Evolutionary conservation across 2,797 vertebrate genomes (phyloP).

Genomic region (Myotis pilosus): DNA sequence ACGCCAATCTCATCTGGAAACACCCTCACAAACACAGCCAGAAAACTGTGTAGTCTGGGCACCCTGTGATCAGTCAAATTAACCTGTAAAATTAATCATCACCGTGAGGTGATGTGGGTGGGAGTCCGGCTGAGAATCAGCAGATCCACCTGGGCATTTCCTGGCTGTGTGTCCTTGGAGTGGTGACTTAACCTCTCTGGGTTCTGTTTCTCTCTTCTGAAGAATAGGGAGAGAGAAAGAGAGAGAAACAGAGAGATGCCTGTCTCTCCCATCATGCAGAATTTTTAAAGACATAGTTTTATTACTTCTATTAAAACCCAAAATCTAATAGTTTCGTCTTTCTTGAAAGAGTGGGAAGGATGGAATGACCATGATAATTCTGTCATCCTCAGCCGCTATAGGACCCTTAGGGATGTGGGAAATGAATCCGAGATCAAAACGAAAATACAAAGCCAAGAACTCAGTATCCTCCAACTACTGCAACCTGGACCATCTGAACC

Average conservation of each 20-base stretch:
- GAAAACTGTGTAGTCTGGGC: neutral
- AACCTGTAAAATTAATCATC: neutral
- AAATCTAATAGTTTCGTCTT: neutral
- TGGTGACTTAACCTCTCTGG: neutral
- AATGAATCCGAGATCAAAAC: constrained; percentile 76
- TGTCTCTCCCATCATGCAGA: neutral
- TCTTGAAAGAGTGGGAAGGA: neutral
- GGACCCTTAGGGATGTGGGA: constrained; percentile 77
- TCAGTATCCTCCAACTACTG: neutral
- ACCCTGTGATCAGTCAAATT: neutral
- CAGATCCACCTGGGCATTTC: neutral
- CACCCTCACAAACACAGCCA: neutral
- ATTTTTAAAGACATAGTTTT: neutral
- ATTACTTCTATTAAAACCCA: constrained; percentile 23
- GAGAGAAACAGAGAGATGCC: neutral
- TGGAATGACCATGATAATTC: neutral
- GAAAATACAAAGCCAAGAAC: rapidly evolving
- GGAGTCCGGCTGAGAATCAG: neutral
- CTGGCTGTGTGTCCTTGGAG: neutral
- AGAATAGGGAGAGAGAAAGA: neutral
- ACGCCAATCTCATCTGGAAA: neutral
- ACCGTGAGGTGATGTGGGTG: neutral
- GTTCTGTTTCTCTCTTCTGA: neutral
- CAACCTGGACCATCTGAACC: rapidly evolving
- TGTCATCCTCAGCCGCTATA: constrained; percentile 77